phyloP scores from a whole-genome alignment of 2,113 vertebrate genomes.

The Lepisosteus osseus region DNA sequence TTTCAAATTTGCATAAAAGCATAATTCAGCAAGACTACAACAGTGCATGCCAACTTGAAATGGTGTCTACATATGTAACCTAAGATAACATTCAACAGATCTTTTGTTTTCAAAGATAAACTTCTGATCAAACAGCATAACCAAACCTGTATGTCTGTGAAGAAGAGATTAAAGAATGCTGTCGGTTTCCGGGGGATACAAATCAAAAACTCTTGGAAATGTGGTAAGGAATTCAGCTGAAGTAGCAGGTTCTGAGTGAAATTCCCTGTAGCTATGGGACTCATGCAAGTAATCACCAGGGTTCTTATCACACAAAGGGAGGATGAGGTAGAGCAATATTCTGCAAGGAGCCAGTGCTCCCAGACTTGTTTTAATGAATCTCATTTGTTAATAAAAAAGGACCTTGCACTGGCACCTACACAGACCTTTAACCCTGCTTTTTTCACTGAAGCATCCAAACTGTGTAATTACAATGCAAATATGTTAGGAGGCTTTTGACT shows the following conservation, averaged over 20 bases:
- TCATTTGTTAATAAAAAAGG: conserved; percentile 62
- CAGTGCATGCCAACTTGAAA: conserved; percentile 38
- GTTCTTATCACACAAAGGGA: conserved; percentile 65
- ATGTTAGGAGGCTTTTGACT: too few relatives aligned
- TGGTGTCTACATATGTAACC: conserved; percentile 53
- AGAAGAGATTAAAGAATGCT: conserved; percentile 69
- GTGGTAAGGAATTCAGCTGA: conserved; percentile 67
- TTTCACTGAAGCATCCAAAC: conserved; percentile 28
- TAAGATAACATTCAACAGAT: conserved; percentile 62
- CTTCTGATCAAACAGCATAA: conserved; percentile 71
- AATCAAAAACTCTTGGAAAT: conserved; percentile 79
- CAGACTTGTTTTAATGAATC: conserved; percentile 58
- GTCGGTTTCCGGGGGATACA: conserved; percentile 79
- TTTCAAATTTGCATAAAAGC: too few relatives aligned
- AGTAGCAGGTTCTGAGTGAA: conserved; percentile 64
- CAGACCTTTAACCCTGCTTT: conserved; percentile 52
- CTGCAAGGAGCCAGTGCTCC: conserved; percentile 46
- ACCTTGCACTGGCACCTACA: conserved; percentile 42
- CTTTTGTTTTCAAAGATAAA: conserved; percentile 66
- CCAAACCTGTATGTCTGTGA: conserved; percentile 62
- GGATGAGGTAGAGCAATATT: conserved; percentile 61
- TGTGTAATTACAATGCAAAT: background rate
- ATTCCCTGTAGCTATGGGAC: conserved; percentile 66
- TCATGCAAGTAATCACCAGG: conserved; percentile 67
- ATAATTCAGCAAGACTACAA: too few relatives aligned